Evolutionary conservation across 53 echinoderm and acorn worm genomes (phyloP), one percentile per base, ranked within the genome.

Genomic region (Astropecten irregularis): DNA sequence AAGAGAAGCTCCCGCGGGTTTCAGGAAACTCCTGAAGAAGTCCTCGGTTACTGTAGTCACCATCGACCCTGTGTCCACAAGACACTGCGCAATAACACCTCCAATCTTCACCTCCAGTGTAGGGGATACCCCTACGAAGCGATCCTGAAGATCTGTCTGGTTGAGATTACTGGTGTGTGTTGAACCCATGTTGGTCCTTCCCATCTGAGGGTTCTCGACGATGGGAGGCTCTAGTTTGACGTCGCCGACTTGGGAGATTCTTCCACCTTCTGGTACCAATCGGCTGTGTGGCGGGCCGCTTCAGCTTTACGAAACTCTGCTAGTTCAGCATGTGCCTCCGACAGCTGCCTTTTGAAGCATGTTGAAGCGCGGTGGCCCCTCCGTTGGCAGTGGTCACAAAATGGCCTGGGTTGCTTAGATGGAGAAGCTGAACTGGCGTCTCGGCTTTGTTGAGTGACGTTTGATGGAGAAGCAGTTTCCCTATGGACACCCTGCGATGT

Each of bases 181-280:
- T 71, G 71, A 71, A 71, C 71, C 51, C 51, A 49, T 50, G 18
- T 71, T 8, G 51, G 30, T 71, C 71, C 71, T 71, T 1, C 71
- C 71, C 71, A 71, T 50, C 50, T 28, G 28, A 71, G 71, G 71
- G 49, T 71, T 71, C 51, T 13, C n/a, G n/a, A n/a, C n/a, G n/a
- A n/a, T n/a, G n/a, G n/a, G n/a, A n/a, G n/a, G n/a, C n/a, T n/a
- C n/a, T 49, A 70, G 50, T 70, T 70, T 70, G 70, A 70, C 70
- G 70, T 7, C 49, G 15, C 2, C 4, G 11, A 0, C 32, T 29
- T 48, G 0, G 70, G 15, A 15, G 49, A 30, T 31, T 26, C 32
- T 6, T 49, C 34, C 0, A 31, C 16, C 49, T 32, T 71, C 34
- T 34, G 28, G 16, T n/a, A n/a, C n/a, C n/a, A n/a, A n/a, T n/a